Evolutionary conservation across 2,797 vertebrate genomes (phyloP).

Genomic region (Trachurus trachurus): DNA sequence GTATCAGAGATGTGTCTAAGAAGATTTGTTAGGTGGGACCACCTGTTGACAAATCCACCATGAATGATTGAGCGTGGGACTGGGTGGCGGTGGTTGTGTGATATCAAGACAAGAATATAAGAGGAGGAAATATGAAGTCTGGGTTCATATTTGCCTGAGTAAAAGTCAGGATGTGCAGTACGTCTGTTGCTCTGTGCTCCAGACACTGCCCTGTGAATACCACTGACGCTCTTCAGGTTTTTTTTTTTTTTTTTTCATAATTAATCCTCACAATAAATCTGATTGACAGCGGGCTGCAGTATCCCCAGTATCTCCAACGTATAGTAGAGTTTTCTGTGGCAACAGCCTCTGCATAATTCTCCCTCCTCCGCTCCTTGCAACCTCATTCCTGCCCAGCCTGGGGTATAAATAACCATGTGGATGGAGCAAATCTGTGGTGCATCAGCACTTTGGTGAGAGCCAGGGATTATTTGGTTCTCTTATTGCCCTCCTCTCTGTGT

Average conservation of each 20-base stretch:
- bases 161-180: conserved; percentile 2
- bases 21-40: conserved; percentile 59
- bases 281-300: conserved; percentile 54
- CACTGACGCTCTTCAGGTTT: conserved; percentile 19
- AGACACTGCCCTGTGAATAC: neutral
- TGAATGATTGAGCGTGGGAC: conserved; percentile 47
- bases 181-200: neutral
- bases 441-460: conserved; percentile 62
- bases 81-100: conserved; percentile 6
- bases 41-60: conserved; percentile 74
- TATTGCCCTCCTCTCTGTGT: conserved; percentile 37
- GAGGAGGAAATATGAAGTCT: neutral
- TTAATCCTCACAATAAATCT: conserved; percentile 28
- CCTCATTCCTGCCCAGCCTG: conserved; percentile 55
- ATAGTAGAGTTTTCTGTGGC: conserved; percentile 45
- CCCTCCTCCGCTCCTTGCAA: conserved; percentile 54
- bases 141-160: neutral
- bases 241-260: conserved; percentile 17
- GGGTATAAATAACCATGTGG: conserved; percentile 78
- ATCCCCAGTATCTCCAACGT: conserved; percentile 24
- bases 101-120: conserved; percentile 14
- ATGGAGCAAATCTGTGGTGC: conserved; percentile 65
- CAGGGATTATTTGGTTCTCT: conserved; percentile 54
- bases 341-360: conserved; percentile 68
- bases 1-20: conserved; percentile 27